phyloP scores from a whole-genome alignment of 2,797 vertebrate genomes.

The Calcarius lapponicus region DNA sequence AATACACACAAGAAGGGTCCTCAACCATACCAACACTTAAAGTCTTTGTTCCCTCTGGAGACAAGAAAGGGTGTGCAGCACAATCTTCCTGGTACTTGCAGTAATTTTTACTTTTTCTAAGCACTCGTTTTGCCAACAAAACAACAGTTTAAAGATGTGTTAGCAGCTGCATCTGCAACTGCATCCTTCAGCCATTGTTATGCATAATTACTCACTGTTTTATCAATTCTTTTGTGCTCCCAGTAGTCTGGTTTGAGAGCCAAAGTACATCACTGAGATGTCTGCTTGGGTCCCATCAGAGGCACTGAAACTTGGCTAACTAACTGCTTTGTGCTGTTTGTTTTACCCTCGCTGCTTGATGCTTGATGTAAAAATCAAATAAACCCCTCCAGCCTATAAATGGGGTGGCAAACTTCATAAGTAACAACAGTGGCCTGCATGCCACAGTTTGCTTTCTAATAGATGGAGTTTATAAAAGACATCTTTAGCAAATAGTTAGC shows the following conservation, averaged over 20 bases:
- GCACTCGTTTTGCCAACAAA: neutral
- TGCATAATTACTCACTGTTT: slow-evolving; percentile 1
- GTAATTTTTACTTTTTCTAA: neutral
- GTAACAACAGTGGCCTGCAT: neutral
- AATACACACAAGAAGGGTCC: neutral
- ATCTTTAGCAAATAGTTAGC: neutral
- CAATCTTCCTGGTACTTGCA: neutral
- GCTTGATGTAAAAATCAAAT: neutral
- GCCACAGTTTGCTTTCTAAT: neutral
- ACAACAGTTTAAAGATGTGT: neutral
- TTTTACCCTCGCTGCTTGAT: neutral
- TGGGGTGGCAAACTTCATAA: neutral
- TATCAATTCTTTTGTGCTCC: neutral
- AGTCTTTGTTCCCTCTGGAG: neutral
- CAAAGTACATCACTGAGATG: neutral
- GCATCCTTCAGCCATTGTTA: neutral
- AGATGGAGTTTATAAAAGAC: neutral
- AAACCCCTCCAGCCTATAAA: neutral
- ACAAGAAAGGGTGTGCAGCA: neutral
- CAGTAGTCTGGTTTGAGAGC: neutral
- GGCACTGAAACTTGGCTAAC: neutral
- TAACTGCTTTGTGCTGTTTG: neutral
- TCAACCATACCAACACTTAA: neutral
- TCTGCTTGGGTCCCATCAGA: neutral
- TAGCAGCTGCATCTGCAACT: neutral